Evolutionary conservation across 2,888 invertebrate species (phyloP).

Genomic region (Acanthopleura granulata): DNA sequence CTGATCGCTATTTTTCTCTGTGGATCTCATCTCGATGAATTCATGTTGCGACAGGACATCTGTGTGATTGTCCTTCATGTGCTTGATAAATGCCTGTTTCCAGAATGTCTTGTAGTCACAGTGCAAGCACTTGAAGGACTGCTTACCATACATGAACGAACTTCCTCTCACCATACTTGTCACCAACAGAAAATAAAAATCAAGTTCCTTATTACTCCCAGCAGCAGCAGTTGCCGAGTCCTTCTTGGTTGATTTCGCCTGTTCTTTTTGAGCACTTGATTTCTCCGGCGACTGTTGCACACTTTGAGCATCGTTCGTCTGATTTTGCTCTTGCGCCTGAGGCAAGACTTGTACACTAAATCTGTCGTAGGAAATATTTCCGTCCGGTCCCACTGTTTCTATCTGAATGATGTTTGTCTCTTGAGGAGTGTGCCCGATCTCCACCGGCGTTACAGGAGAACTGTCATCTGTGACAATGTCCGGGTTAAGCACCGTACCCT

Average conservation of each 20-base stretch:
- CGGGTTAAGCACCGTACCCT: no score
- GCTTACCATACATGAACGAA: slow-evolving; percentile 44
- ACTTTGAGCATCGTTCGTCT: no score
- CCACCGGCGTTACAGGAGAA: no score
- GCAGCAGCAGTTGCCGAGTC: not conserved
- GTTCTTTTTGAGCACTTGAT: not conserved
- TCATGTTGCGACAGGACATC: slow-evolving; percentile 45
- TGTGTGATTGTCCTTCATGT: slow-evolving; percentile 54
- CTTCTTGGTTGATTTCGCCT: not conserved
- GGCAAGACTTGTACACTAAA: no score
- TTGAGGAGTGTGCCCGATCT: no score
- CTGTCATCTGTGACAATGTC: no score
- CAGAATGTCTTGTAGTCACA: slow-evolving; percentile 49
- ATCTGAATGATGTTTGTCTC: no score
- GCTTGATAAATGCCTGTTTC: slow-evolving; percentile 47
- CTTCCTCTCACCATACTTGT: slow-evolving; percentile 40
- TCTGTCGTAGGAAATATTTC: no score
- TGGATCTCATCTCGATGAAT: slow-evolving; percentile 32
- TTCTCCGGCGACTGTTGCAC: no score
- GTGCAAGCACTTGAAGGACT: slow-evolving; percentile 54
- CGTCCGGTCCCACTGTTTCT: no score
- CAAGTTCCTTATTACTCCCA: slow-evolving; percentile 23
- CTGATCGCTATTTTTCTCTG: slow-evolving; percentile 29
- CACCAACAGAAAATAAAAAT: slow-evolving; percentile 48
- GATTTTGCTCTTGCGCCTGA: no score